phyloP scores from a whole-genome alignment of 2,888 invertebrate genomes.

The Sarcophaga subvicina region DNA sequence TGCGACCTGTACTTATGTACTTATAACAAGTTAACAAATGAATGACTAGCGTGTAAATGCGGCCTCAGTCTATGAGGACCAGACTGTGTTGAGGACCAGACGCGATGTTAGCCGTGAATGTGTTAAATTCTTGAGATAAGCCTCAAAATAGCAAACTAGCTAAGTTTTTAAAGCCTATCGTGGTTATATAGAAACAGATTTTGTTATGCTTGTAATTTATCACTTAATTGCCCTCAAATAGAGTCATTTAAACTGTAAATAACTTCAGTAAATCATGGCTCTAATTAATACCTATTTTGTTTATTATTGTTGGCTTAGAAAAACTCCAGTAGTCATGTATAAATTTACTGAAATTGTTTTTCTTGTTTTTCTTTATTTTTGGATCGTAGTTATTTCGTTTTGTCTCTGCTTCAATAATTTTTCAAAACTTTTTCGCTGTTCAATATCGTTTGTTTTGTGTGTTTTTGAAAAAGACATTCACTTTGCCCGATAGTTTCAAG shows the following conservation, averaged over 20 bases:
- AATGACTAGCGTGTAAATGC: too few relatives aligned
- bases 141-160: too few relatives aligned
- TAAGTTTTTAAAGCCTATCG: too few relatives aligned
- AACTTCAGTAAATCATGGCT: neutral
- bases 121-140: too few relatives aligned
- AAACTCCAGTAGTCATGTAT: neutral
- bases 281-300: neutral
- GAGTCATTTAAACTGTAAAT: neutral
- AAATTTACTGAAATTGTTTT: neutral
- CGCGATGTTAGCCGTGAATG: too few relatives aligned
- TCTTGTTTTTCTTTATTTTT: neutral
- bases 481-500: slow-evolving; percentile 52
- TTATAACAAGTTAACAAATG: too few relatives aligned
- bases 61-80: too few relatives aligned
- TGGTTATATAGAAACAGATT: too few relatives aligned
- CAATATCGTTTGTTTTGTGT: slow-evolving; percentile 25
- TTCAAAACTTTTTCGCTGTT: slow-evolving; percentile 9
- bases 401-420: slow-evolving; percentile 49
- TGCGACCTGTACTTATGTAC: too few relatives aligned
- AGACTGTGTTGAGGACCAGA: too few relatives aligned
- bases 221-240: neutral
- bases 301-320: neutral
- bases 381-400: neutral
- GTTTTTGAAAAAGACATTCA: slow-evolving; percentile 54
- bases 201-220: too few relatives aligned